phyloP scores from a whole-genome alignment of 2,888 invertebrate species.

The Psylliodes chrysocephalus region DNA sequence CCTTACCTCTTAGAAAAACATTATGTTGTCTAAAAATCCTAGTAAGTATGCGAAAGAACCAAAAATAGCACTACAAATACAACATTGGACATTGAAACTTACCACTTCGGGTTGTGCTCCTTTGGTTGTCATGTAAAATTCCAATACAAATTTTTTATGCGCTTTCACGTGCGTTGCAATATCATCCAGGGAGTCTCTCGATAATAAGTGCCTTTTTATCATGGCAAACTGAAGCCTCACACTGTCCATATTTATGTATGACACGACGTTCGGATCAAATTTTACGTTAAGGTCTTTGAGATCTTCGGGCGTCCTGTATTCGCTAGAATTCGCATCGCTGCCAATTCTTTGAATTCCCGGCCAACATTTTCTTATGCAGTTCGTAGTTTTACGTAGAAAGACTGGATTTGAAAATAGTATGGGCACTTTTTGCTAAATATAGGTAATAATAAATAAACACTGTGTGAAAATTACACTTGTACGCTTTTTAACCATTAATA shows the following conservation, averaged over 20 bases:
- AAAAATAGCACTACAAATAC: too few species aligned
- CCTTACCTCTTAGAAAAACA: too few species aligned
- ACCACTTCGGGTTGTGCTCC: too few species aligned
- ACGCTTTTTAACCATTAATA: too few species aligned
- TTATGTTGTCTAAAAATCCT: too few species aligned
- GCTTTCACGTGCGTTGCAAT: constrained; percentile 51
- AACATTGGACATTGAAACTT: too few species aligned
- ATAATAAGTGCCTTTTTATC: constrained; percentile 55
- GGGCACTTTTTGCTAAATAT: constrained; percentile 43
- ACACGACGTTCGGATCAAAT: constrained; percentile 45
- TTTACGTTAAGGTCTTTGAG: constrained; percentile 51
- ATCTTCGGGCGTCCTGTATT: constrained; percentile 46
- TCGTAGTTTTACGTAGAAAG: background rate
- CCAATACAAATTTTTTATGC: constrained; percentile 55
- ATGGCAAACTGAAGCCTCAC: constrained; percentile 58
- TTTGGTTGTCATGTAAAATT: constrained; percentile 58
- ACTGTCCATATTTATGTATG: constrained; percentile 43
- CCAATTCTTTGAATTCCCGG: constrained; percentile 49
- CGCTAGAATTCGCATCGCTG: constrained; percentile 50
- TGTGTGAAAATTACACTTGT: too few species aligned
- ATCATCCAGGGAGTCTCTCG: constrained; percentile 43
- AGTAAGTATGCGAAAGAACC: too few species aligned
- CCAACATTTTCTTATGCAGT: constrained; percentile 48
- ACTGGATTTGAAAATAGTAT: constrained; percentile 51
- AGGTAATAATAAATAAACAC: too few species aligned